Base-by-base conservation (phyloP, 2,797 vertebrate species). In the Ataeniobius toweri region DNA sequence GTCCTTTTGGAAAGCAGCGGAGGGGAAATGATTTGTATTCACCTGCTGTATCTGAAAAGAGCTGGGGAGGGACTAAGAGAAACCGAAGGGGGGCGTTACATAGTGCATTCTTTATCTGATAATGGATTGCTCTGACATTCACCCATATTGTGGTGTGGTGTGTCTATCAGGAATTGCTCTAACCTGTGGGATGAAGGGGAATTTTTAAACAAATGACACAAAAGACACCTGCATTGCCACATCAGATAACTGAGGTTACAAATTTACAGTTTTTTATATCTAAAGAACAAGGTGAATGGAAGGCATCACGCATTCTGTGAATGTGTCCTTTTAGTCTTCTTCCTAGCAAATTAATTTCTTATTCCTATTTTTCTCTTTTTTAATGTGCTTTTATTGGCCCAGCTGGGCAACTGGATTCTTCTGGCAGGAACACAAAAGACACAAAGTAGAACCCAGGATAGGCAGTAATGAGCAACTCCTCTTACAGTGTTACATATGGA, bases 11-110 rank as follows among this genome's bases (percentile, higher is more conserved):
- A 80, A 88, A 90, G 91, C 94, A 91, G 89, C 74, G 83, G 83
- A 94, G 94, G 91, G 92, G 94, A 95, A 95, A 88, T 90, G 86
- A 95, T 96, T 95, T 93, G 92, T 95, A 94, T 96, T 96, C 95
- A 96, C 95, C 94, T 96, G 95, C 94, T 65, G 93, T 89, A 83
- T 91, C 79, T 94, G 92, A 95, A 94, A 93, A 58, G 92, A 86
- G 83, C 84, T 79, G 85, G 91, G 90, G 92, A 93, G 92, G 89
- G 89, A 91, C 87, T 76, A 77, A 39, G 84, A 63, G 81, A 79
- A 76, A 20, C 70, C 39, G 78, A 51, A 79, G 28, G 79, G 55
- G 79, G 78, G 58, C 51, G 74, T 86, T 78, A 90, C 91, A 94
- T 91, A 89, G 90, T 79, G 88, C 89, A 88, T 90, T 81, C 91